Evolutionary conservation across 2,797 vertebrate genomes (phyloP).

Genomic region (Myotis vivesi): DNA sequence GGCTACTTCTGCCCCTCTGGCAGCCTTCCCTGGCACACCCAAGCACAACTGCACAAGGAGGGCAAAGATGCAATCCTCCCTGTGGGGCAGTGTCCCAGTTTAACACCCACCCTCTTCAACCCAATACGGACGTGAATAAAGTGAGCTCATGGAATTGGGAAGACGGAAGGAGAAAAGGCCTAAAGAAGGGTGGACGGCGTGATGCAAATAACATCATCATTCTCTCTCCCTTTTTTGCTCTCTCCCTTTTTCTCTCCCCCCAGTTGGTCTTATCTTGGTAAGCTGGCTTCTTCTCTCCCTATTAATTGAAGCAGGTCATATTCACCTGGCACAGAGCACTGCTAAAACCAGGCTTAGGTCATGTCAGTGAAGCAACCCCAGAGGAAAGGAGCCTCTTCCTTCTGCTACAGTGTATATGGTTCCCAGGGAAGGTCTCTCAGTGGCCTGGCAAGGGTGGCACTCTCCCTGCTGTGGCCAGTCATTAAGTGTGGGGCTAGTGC

Average conservation of each 20-base stretch:
- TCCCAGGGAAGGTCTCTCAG: not conserved
- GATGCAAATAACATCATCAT: not conserved
- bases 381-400: not conserved
- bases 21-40: not conserved
- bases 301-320: not conserved
- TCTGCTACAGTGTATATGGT: not conserved
- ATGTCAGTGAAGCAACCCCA: not conserved
- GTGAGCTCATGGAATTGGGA: accelerated
- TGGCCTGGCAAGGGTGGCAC: not conserved
- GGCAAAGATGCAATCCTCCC: not conserved
- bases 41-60: not conserved
- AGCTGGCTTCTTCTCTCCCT: not conserved
- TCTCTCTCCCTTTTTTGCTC: not conserved
- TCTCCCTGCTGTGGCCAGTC: not conserved
- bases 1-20: not conserved
- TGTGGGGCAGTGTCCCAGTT: not conserved
- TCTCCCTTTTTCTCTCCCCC: not conserved
- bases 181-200: not conserved
- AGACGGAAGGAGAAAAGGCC: not conserved
- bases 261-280: not conserved
- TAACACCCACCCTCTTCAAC: not conserved
- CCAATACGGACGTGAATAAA: accelerated
- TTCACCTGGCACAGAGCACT: not conserved
- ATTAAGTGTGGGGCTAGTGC: accelerated
- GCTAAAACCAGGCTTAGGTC: not conserved